Percentiles rank a stretch among this genome's conserved stretches.
These are phyloP conservation scores for Drosophila elegans DNA, from an alignment of 1,140 invertebrate species.

Conservation along the genomic window DNA sequence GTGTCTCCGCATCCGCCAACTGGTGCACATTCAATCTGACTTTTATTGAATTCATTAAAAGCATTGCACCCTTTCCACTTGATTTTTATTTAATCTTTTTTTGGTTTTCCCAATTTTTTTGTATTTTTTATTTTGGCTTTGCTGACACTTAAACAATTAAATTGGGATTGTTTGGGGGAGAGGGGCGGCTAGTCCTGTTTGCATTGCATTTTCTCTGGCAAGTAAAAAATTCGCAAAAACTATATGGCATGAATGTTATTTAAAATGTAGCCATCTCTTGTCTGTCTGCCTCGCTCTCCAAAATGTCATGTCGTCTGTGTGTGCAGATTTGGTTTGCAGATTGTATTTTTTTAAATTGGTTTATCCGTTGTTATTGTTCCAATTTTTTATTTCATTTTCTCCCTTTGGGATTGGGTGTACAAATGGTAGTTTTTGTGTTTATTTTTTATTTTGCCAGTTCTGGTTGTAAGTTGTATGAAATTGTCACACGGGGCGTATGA, in stretches of 20 bases:
- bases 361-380: constrained; percentile 47
- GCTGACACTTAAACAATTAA: constrained; percentile 56
- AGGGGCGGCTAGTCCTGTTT: neutral
- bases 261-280: constrained; percentile 47
- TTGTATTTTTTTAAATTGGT: constrained; percentile 64
- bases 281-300: constrained; percentile 9
- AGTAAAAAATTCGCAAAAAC: constrained; percentile 23
- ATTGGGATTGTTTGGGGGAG: constrained; percentile 32
- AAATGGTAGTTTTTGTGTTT: constrained; percentile 18
- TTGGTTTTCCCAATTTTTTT: constrained; percentile 4
- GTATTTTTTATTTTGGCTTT: constrained; percentile 52
- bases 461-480: constrained; percentile 21
- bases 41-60: constrained; percentile 66
- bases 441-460: constrained; percentile 17
- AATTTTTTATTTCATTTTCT: constrained; percentile 27
- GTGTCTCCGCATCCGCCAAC: neutral
- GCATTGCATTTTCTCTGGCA: constrained; percentile 33
- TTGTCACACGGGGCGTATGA: constrained; percentile 50
- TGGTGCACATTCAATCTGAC: constrained; percentile 47
- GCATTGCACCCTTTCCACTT: constrained; percentile 33
- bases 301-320: constrained; percentile 36
- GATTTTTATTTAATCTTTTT: constrained; percentile 39
- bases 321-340: constrained; percentile 40
- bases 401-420: constrained; percentile 14
- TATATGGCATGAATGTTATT: constrained; percentile 46